These are phyloP conservation scores for Spodoptera littoralis DNA, from an alignment of 2,888 invertebrate genomes.

Conservation along the genomic window DNA sequence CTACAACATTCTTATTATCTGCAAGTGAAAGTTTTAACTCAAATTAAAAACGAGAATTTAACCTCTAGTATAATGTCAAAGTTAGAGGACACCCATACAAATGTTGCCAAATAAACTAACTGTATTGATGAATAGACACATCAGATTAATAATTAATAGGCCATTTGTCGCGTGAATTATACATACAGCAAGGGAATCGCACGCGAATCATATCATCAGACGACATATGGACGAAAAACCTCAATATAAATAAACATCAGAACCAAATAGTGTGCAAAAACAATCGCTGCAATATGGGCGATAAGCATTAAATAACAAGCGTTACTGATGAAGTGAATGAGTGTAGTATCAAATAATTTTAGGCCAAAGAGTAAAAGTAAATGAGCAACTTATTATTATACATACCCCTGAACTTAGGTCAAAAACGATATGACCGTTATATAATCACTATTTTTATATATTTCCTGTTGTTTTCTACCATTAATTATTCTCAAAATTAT, in stretches of 20 bases:
- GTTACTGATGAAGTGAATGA: conserved; percentile 37
- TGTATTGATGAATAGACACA: conserved; percentile 15
- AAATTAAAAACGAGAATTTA: conserved; percentile 50
- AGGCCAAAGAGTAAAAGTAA: conserved; percentile 76
- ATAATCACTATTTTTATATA: conserved; percentile 28
- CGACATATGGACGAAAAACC: conserved; percentile 20
- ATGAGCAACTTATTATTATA: conserved; percentile 66
- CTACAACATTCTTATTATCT: conserved; percentile 72
- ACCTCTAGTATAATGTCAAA: conserved; percentile 70
- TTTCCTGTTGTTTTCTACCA: conserved; percentile 19
- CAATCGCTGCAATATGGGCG: conserved; percentile 29
- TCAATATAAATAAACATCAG: conserved; percentile 16
- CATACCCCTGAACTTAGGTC: conserved; percentile 68
- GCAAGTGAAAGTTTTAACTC: conserved; percentile 71
- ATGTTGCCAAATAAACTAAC: conserved; percentile 45
- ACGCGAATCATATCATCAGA: conserved; percentile 2
- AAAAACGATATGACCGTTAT: conserved; percentile 50
- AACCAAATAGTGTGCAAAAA: conserved; percentile 26
- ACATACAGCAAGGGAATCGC: conserved; percentile 7
- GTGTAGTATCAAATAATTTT: conserved; percentile 54
- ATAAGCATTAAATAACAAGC: conserved; percentile 36
- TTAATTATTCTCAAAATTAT: conserved; percentile 20
- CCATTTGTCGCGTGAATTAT: conserved; percentile 22
- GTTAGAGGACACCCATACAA: conserved; percentile 68
- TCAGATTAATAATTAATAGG: conserved; percentile 23